Percentiles rank a stretch among this genome's conserved stretches.
Conservation (phyloP, 2,797 vertebrate species). For the Harpagifer antarcticus region DNA sequence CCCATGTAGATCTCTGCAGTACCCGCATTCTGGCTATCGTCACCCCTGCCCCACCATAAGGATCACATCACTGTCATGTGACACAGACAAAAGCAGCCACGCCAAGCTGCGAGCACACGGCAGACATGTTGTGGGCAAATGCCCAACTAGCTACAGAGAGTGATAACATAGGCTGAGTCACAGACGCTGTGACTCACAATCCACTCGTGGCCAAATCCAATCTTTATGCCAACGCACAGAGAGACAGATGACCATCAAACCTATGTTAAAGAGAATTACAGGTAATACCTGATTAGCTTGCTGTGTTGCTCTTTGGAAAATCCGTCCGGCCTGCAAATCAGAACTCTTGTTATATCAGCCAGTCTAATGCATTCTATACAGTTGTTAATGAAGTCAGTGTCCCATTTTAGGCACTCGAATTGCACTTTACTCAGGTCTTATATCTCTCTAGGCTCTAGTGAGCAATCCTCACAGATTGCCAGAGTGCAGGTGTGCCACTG, state of each 20-base stretch:
- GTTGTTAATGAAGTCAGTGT: conserved; percentile 38
- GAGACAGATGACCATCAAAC: conserved; percentile 42
- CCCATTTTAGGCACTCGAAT: conserved; percentile 43
- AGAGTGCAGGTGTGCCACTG: conserved; percentile 73
- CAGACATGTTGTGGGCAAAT: conserved; percentile 51
- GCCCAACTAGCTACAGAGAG: conserved; percentile 39
- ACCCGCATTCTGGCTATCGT: conserved; percentile 32
- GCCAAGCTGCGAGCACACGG: conserved; percentile 48
- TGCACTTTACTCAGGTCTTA: conserved; percentile 53
- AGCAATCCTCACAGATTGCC: conserved; percentile 69
- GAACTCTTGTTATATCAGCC: conserved; percentile 35
- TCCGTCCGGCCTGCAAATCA: conserved; percentile 28
- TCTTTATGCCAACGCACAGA: conserved; percentile 24
- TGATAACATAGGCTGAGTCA: conserved; percentile 53
- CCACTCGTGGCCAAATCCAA: conserved; percentile 32
- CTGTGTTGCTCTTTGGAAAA: conserved; percentile 24
- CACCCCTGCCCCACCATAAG: conserved; percentile 5
- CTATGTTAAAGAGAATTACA: conserved; percentile 25
- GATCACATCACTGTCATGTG: conserved; percentile 47
- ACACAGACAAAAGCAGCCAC: conserved; percentile 43
- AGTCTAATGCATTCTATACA: conserved; percentile 46
- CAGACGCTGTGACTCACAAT: conserved; percentile 43
- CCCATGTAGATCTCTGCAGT: conserved; percentile 6
- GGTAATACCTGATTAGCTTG: conserved; percentile 38
- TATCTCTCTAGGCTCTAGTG: conserved; percentile 60